phyloP scores from a whole-genome alignment of 1,140 invertebrate genomes.

The Ptiloglossa arizonensis region DNA sequence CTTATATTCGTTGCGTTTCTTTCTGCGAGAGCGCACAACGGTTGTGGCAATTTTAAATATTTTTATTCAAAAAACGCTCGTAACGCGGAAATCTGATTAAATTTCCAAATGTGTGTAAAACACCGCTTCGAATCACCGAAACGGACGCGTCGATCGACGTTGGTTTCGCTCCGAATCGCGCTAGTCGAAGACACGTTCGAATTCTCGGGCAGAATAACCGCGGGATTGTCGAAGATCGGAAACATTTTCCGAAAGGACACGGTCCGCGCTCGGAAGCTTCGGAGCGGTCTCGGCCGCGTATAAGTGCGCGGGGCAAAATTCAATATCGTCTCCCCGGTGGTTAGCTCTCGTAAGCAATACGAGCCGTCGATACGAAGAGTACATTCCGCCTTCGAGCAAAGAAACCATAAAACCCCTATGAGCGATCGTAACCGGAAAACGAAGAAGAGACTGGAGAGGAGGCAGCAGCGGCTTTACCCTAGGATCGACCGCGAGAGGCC shows the following conservation, averaged over 20 bases:
- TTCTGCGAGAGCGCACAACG: too few relatives aligned
- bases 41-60: too few relatives aligned
- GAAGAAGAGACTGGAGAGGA: constrained; percentile 46
- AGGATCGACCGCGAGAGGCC: constrained; percentile 53
- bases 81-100: too few relatives aligned
- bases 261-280: background rate
- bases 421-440: constrained; percentile 64
- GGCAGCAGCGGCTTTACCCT: constrained; percentile 45
- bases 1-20: too few relatives aligned
- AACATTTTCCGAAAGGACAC: background rate
- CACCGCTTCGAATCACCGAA: too few relatives aligned
- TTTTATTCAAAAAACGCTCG: too few relatives aligned
- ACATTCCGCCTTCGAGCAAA: constrained; percentile 51
- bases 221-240: background rate
- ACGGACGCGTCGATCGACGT: too few relatives aligned
- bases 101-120: too few relatives aligned
- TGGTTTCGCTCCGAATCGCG: background rate
- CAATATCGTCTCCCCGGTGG: background rate
- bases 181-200: background rate
- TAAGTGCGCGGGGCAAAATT: constrained; percentile 9
- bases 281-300: background rate
- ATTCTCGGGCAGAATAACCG: too few relatives aligned
- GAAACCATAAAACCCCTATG: constrained; percentile 64
- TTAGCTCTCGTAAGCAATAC: constrained; percentile 12
- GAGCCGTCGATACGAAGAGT: constrained; percentile 38